Evolutionary conservation across 1,140 invertebrate species (phyloP).

Genomic region (Drosophila burlai): DNA sequence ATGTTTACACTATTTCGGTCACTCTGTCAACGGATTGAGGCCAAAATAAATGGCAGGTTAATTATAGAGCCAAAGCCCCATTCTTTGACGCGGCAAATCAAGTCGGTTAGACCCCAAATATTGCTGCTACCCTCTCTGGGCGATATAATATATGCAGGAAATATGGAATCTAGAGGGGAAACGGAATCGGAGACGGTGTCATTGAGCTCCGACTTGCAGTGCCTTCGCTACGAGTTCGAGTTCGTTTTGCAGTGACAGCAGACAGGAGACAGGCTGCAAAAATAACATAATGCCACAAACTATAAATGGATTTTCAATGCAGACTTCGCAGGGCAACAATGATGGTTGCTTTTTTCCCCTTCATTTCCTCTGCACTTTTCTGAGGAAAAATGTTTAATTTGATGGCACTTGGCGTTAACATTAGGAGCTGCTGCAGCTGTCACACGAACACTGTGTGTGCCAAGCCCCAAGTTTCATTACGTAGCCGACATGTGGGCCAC

Average conservation of each 20-base stretch:
- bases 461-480: conserved; percentile 6
- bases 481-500: conserved; percentile 25
- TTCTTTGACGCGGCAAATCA: conserved; percentile 27
- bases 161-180: background rate
- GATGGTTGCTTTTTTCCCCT: conserved; percentile 9
- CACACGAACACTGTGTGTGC: conserved; percentile 7
- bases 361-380: conserved; percentile 48
- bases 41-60: conserved; percentile 36
- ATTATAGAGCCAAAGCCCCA: conserved; percentile 27
- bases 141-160: background rate
- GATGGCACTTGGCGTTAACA: conserved; percentile 68
- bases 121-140: background rate
- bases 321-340: conserved; percentile 42
- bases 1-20: conserved; percentile 16
- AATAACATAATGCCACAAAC: conserved; percentile 49
- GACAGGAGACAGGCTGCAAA: conserved; percentile 27
- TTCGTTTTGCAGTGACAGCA: conserved; percentile 15
- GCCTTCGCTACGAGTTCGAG: conserved; percentile 8
- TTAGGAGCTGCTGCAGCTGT: conserved; percentile 55
- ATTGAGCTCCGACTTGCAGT: conserved; percentile 38
- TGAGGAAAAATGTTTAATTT: conserved; percentile 64
- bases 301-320: conserved; percentile 62
- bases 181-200: conserved; percentile 18
- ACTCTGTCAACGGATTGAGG: conserved; percentile 23
- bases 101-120: conserved; percentile 19